A percentile compares a stretch with the other conserved stretches of the same genome.
phyloP scores from a whole-genome alignment of 1,140 invertebrate species.

The Diorhabda carinulata region DNA sequence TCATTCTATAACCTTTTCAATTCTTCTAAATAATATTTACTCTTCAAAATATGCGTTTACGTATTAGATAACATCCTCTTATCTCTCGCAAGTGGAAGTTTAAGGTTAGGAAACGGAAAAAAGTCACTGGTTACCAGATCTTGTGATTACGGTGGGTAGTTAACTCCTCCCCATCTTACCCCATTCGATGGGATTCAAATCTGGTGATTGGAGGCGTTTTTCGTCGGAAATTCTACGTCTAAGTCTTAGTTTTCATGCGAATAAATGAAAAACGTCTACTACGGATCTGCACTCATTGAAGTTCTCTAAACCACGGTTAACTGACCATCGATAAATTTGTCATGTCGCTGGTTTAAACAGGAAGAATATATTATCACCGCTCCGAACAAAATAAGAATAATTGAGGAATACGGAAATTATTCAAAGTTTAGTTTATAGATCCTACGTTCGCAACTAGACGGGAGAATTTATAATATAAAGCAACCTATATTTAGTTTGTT shows the following conservation, averaged over 20 bases:
- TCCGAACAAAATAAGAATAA: conserved; percentile 25
- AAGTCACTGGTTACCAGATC: no score
- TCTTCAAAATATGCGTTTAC: no score
- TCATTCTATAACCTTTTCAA: no score
- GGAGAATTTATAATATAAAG: not conserved
- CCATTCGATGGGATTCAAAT: no score
- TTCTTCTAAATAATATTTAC: no score
- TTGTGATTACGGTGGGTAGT: no score
- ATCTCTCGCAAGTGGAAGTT: no score
- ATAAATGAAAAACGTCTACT: not conserved
- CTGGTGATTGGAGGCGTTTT: no score
- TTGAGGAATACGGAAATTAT: conserved; percentile 32
- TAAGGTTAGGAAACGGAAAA: no score
- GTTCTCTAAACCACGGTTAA: conserved; percentile 11
- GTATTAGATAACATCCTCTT: no score
- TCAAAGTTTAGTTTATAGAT: conserved; percentile 13
- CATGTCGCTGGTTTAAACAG: conserved; percentile 30
- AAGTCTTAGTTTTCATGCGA: not conserved
- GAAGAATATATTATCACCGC: conserved; percentile 36
- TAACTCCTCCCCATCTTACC: no score
- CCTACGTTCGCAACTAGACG: not conserved
- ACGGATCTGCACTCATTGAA: not conserved
- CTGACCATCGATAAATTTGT: conserved; percentile 34
- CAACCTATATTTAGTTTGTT: no score
- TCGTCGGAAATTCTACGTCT: not conserved